Evolutionary conservation across 2,113 vertebrate genomes (phyloP).

Genomic region (Sinocyclocheilus maitianheensis): DNA sequence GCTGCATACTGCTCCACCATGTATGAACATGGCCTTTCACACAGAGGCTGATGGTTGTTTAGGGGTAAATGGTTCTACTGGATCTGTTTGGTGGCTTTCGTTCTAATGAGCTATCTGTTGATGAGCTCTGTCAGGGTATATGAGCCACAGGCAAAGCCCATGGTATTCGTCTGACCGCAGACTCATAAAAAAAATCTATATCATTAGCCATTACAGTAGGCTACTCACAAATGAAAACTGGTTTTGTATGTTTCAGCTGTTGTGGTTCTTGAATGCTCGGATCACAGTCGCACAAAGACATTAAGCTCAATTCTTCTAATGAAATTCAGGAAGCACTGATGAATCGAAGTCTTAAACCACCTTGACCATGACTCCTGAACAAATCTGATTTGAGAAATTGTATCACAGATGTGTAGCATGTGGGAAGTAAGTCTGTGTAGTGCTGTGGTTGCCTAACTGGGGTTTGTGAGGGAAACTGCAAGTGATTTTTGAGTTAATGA

Average conservation of each 20-base stretch:
- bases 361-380: constrained; percentile 42
- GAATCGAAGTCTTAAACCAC: constrained; percentile 14
- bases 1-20: background rate
- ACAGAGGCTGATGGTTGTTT: background rate
- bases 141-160: constrained; percentile 12
- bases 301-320: constrained; percentile 38
- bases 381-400: constrained; percentile 40
- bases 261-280: background rate
- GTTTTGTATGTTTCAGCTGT: background rate
- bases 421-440: background rate
- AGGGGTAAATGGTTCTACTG: background rate
- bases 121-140: background rate
- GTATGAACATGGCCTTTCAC: background rate
- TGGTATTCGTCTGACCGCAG: background rate
- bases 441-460: background rate
- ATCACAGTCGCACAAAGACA: background rate
- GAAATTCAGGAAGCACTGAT: constrained; percentile 6
- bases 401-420: constrained; percentile 36
- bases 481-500: background rate
- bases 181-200: constrained; percentile 9
- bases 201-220: constrained; percentile 13
- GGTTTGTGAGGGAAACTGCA: background rate
- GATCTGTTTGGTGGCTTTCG: background rate
- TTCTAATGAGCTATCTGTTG: constrained; percentile 6
- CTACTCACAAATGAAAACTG: background rate